Conservation (phyloP, 2,113 vertebrate genomes). For the Gallinago jamesoni region DNA sequence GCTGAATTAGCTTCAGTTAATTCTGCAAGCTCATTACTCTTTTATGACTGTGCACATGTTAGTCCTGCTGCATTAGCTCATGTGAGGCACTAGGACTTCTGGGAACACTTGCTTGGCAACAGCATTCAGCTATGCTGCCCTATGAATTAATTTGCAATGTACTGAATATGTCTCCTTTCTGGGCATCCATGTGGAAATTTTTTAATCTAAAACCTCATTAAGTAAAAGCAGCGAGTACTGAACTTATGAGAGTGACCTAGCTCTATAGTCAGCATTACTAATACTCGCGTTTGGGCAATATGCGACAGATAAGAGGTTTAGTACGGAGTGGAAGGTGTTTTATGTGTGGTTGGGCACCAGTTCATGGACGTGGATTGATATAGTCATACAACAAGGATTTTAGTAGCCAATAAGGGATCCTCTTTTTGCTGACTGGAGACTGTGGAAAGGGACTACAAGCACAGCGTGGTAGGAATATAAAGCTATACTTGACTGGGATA, state of each 20-base stretch:
- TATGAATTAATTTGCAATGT: constrained; percentile 36
- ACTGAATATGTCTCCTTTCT: constrained; percentile 26
- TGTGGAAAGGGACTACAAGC: background rate
- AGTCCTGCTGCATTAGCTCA: constrained; percentile 22
- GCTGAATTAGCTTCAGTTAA: constrained; percentile 34
- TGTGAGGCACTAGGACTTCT: constrained; percentile 22
- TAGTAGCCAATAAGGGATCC: background rate
- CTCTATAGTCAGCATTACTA: constrained; percentile 2
- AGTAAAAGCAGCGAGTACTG: constrained; percentile 6
- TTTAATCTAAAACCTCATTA: constrained; percentile 45
- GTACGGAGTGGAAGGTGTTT: background rate
- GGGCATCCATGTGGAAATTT: constrained; percentile 12
- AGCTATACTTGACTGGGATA: background rate
- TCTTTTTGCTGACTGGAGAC: background rate
- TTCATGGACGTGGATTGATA: background rate
- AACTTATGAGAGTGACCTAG: background rate
- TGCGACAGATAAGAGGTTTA: background rate
- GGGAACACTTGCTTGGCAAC: constrained; percentile 12
- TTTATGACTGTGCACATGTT: constrained; percentile 34
- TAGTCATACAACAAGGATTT: background rate
- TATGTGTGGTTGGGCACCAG: background rate
- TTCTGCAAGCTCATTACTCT: constrained; percentile 45
- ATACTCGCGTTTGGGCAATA: background rate
- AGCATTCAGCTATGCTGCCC: constrained; percentile 13
- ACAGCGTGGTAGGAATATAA: background rate